Conservation (phyloP, 1,140 invertebrate genomes). For the Drosophila aff. region DNA sequence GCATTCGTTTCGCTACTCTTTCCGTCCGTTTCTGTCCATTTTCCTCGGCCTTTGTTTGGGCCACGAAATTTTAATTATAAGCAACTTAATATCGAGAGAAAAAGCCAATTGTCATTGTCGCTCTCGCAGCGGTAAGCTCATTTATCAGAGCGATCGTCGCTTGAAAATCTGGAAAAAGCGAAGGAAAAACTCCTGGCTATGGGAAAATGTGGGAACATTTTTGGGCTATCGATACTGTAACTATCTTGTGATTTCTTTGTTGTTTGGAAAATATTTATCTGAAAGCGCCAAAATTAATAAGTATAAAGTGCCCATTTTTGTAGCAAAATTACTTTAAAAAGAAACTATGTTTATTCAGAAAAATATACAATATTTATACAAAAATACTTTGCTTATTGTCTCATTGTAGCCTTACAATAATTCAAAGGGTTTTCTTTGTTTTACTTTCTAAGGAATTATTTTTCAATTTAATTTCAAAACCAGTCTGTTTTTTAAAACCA, state of each 20-base stretch:
- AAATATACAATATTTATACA: neutral
- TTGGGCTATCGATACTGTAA: neutral
- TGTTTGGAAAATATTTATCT: neutral
- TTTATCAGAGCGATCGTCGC: constrained; percentile 48
- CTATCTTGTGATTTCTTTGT: neutral
- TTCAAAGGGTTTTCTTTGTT: neutral
- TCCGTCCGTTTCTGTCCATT: constrained; percentile 63
- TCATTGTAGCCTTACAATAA: neutral
- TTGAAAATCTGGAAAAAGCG: neutral
- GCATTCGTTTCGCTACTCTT: constrained; percentile 78
- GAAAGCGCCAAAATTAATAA: neutral
- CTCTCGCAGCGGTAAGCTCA: constrained; percentile 62
- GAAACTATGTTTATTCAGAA: no score
- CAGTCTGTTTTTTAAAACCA: constrained; percentile 6
- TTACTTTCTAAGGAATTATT: neutral
- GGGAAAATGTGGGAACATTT: constrained; percentile 39
- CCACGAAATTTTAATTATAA: constrained; percentile 76
- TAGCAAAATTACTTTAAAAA: no score
- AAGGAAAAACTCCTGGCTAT: neutral
- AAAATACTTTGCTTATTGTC: neutral
- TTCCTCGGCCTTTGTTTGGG: constrained; percentile 64
- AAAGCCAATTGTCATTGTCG: constrained; percentile 80
- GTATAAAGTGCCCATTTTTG: neutral
- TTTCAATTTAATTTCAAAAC: neutral
- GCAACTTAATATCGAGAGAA: constrained; percentile 69